Evolutionary conservation across 2,797 vertebrate species (phyloP).

Genomic region (Gymnoscopelus microlampas): DNA sequence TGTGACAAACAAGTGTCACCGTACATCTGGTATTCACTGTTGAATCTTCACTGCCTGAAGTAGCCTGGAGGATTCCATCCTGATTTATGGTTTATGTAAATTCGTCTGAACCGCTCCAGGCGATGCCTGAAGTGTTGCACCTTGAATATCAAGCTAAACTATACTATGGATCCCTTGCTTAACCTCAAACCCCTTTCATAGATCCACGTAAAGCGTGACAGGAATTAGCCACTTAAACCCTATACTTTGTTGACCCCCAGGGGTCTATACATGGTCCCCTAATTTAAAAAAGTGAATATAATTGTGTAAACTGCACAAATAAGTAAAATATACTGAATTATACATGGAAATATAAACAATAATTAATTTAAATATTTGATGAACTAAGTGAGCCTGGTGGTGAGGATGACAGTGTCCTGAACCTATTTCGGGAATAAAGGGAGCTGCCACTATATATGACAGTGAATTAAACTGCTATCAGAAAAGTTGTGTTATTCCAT

Average conservation of each 20-base stretch:
- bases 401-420: not conserved
- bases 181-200: not conserved
- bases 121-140: not conserved
- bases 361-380: no score
- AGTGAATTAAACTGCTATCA: constrained; percentile 3
- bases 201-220: not conserved
- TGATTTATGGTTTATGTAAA: no score
- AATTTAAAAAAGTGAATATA: no score
- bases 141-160: not conserved
- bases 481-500: not conserved
- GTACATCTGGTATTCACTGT: not conserved
- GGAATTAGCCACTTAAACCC: not conserved
- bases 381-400: no score
- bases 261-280: no score
- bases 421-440: not conserved
- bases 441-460: not conserved
- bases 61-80: no score
- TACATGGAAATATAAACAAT: no score
- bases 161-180: not conserved
- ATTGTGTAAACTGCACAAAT: no score
- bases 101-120: no score
- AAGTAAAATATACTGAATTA: no score
- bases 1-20: constrained; percentile 18
- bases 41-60: not conserved
- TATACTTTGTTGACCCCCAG: no score